These are phyloP conservation scores for Protonibea diacanthus DNA, from an alignment of 2,797 vertebrate genomes.

Conservation along the genomic window DNA sequence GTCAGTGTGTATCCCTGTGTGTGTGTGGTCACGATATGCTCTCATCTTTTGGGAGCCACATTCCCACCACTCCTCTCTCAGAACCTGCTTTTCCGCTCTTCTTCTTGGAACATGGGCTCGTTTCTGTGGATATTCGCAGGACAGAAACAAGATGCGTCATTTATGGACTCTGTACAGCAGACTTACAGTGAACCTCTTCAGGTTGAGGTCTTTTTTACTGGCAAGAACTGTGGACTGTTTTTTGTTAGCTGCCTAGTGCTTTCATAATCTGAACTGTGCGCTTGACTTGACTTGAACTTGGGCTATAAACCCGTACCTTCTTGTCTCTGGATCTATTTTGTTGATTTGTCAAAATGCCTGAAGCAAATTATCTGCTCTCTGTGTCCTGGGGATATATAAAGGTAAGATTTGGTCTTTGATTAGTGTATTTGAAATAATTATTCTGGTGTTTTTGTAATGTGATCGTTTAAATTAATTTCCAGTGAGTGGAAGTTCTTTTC, in stretches of 20 bases:
- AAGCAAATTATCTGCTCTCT: conserved; percentile 96
- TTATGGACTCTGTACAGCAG: conserved; percentile 76
- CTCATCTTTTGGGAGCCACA: conserved; percentile 53
- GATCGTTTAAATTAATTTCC: conserved; percentile 8
- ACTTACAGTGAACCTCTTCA: conserved; percentile 57
- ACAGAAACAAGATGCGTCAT: conserved; percentile 57
- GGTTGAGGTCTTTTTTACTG: conserved; percentile 64
- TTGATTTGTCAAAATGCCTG: conserved; percentile 94
- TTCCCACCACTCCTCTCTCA: conserved; percentile 34
- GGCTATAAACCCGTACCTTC: conserved; percentile 33
- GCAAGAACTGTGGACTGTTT: conserved; percentile 37
- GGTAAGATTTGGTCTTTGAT: conserved; percentile 86
- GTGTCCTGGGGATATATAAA: conserved; percentile 99
- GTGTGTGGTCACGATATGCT: conserved; percentile 66
- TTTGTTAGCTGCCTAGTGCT: conserved; percentile 19
- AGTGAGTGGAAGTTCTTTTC: conserved; percentile 2
- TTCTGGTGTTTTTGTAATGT: conserved; percentile 26
- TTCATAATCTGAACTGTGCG: conserved; percentile 25
- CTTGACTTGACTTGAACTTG: conserved; percentile 6
- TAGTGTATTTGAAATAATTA: conserved; percentile 33
- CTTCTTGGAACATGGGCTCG: conserved; percentile 43
- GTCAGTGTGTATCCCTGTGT: conserved; percentile 36
- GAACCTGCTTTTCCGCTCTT: conserved; percentile 31
- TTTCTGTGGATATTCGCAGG: conserved; percentile 48
- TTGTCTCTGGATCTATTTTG: conserved; percentile 52